Evolutionary conservation across 2,797 vertebrate species (phyloP).

Genomic region (Scyliorhinus canicula): DNA sequence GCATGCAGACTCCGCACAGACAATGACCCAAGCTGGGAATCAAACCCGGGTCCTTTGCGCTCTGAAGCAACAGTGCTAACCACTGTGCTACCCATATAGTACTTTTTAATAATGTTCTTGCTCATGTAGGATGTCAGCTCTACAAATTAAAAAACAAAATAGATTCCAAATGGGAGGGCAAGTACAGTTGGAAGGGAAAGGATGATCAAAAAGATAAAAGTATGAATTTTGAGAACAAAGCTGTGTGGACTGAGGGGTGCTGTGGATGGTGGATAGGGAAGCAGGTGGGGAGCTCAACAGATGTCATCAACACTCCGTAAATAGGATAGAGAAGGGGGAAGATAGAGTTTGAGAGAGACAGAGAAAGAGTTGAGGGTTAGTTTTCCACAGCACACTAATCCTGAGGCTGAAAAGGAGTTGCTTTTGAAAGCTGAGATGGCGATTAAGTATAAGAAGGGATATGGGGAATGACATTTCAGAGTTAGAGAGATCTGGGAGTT

Average conservation of each 20-base stretch:
- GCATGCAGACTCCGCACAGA: too few species aligned
- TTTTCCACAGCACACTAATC: background rate
- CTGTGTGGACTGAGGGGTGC: background rate
- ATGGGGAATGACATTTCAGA: background rate
- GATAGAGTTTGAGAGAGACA: background rate
- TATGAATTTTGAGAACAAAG: background rate
- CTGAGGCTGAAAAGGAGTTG: background rate
- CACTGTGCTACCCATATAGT: too few species aligned
- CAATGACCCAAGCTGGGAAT: too few species aligned
- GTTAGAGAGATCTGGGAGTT: background rate
- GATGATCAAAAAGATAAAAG: background rate
- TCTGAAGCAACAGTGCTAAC: too few species aligned
- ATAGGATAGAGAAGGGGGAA: background rate
- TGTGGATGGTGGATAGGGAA: too few species aligned
- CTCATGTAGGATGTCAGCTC: background rate
- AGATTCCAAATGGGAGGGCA: background rate
- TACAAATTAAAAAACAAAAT: background rate
- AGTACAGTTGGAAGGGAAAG: background rate
- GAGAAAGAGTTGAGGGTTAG: background rate
- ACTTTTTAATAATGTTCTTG: background rate
- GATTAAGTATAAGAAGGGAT: background rate
- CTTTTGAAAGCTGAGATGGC: background rate
- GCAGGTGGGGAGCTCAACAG: background rate
- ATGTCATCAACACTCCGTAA: too few species aligned
- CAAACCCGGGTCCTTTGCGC: too few species aligned